Conservation (phyloP, 2,113 vertebrate species). For the Leucopsar rothschildi region DNA sequence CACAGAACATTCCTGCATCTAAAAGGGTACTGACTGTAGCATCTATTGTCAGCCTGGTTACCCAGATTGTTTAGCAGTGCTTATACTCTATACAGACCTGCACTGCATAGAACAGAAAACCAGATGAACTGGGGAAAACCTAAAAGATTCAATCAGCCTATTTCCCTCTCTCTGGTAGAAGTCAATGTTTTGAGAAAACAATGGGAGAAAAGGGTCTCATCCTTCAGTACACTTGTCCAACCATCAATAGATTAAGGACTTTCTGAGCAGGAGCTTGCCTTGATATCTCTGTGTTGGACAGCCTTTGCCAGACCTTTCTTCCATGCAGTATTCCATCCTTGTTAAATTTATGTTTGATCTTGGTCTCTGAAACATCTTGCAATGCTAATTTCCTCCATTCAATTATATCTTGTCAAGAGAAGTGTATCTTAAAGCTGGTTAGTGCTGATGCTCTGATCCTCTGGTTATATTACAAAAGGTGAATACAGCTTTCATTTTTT, state of each 20-base stretch:
- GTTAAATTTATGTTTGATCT: not conserved
- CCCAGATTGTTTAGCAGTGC: not conserved
- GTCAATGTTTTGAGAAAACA: not conserved
- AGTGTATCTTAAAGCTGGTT: not conserved
- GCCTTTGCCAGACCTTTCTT: not conserved
- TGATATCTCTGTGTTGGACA: not conserved
- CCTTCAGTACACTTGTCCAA: not conserved
- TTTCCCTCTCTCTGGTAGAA: not conserved
- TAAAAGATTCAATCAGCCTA: not conserved
- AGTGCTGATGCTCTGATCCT: not conserved
- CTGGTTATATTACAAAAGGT: not conserved
- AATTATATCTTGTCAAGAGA: not conserved
- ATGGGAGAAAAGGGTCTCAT: not conserved
- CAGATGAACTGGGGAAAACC: not conserved
- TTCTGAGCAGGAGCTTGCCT: not conserved
- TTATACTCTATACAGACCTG: not conserved
- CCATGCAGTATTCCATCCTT: not conserved
- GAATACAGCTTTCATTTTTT: not conserved
- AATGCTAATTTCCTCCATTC: not conserved
- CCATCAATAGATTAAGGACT: not conserved
- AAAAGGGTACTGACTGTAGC: not conserved
- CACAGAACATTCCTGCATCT: not conserved
- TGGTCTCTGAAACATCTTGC: not conserved
- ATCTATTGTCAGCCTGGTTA: not conserved
- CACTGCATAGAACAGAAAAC: not conserved